Conservation (phyloP, 2,797 vertebrate species). For the Decapterus maruadsi region DNA sequence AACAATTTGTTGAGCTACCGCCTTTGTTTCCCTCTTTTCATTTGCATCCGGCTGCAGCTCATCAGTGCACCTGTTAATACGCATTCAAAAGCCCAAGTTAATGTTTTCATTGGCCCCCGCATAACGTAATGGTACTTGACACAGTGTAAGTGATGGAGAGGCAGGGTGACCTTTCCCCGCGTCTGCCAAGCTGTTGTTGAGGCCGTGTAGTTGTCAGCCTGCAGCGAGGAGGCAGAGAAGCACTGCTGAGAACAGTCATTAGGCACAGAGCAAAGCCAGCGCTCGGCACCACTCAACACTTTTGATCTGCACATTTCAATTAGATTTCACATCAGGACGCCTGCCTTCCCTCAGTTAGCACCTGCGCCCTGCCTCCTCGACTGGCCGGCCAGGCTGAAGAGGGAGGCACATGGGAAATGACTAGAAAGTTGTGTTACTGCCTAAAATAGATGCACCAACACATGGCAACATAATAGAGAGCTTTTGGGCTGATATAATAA, state of each 20-base stretch:
- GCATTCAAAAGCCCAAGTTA: conserved; percentile 68
- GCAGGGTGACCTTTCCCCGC: conserved; percentile 82
- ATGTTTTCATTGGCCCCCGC: conserved; percentile 76
- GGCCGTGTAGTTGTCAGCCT: conserved; percentile 73
- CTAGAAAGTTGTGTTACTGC: conserved; percentile 23
- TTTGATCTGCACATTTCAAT: conserved; percentile 89
- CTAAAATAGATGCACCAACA: conserved; percentile 51
- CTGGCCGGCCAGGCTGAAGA: conserved; percentile 56
- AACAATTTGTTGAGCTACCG: conserved; percentile 27
- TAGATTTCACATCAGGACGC: conserved; percentile 87
- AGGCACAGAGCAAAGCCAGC: conserved; percentile 80
- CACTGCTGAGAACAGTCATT: conserved; percentile 82
- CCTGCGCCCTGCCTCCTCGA: conserved; percentile 75
- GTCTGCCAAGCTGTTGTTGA: conserved; percentile 79
- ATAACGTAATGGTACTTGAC: conserved; percentile 77
- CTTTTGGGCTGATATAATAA: conserved; percentile 23
- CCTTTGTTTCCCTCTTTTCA: conserved; percentile 47
- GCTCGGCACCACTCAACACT: conserved; percentile 77
- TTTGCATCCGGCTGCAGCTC: conserved; percentile 31
- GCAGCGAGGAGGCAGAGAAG: conserved; percentile 69
- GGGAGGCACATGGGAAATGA: conserved; percentile 45
- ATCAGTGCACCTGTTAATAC: conserved; percentile 73
- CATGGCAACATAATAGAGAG: conserved; percentile 32
- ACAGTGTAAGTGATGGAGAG: conserved; percentile 80
- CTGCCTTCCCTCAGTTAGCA: conserved; percentile 83